phyloP scores from a whole-genome alignment of 1,140 invertebrate genomes.

The Formica selysi region DNA sequence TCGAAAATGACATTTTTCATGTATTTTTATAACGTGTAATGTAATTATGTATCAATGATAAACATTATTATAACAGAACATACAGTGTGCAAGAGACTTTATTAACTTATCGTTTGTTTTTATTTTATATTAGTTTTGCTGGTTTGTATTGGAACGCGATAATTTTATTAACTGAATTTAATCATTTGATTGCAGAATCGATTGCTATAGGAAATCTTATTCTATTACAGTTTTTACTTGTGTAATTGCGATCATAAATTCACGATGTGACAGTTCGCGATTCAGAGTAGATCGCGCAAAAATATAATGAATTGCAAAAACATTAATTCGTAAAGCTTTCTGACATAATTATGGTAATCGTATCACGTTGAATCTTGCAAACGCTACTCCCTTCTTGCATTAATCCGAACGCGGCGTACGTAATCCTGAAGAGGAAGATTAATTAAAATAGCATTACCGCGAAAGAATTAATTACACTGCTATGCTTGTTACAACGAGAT shows the following conservation, averaged over 20 bases:
- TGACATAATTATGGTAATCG: constrained; percentile 48
- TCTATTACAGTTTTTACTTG: constrained; percentile 22
- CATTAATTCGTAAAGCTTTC: constrained; percentile 55
- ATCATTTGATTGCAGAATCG: neutral
- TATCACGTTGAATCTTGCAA: constrained; percentile 37
- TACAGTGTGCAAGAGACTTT: neutral
- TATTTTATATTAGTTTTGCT: constrained; percentile 22
- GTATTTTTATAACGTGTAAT: neutral
- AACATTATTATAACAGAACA: neutral
- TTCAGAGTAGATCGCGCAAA: constrained; percentile 19
- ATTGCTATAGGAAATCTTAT: constrained; percentile 13
- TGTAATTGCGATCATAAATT: constrained; percentile 50
- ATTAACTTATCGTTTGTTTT: neutral
- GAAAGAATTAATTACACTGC: constrained; percentile 43
- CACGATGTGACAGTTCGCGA: constrained; percentile 19
- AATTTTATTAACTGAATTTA: constrained; percentile 7
- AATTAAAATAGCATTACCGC: constrained; percentile 57
- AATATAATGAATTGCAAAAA: constrained; percentile 24
- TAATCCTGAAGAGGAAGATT: constrained; percentile 57
- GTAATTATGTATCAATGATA: neutral
- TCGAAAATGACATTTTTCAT: neutral
- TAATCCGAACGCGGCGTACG: constrained; percentile 38
- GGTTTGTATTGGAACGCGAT: neutral
- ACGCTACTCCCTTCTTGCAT: constrained; percentile 39
- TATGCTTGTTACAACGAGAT: neutral